Base-by-base conservation (phyloP, 2,113 vertebrate species). In the Alouatta palliata region DNA sequence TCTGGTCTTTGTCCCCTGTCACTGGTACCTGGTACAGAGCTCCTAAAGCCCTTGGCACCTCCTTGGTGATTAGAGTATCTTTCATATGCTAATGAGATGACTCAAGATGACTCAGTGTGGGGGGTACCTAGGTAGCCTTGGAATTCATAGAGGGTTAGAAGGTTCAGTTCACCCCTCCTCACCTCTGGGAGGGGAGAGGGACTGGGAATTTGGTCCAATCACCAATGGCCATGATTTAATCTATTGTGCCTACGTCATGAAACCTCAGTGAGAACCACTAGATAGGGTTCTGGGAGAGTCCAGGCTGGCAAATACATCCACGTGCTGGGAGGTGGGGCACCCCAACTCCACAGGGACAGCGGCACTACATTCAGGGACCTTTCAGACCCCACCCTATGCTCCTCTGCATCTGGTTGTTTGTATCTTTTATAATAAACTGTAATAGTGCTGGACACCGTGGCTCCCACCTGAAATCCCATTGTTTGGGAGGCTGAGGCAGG, bases 311-410 rank as follows among this genome's bases (percentile, higher is more conserved):
- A 14, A 37, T 19, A 45, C 21, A n/a, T 8, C 47, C 49, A 30
- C 0, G 4, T 21, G 43, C 54, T 4, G 0, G 14, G 30, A 71
- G 21, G 68, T 10, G 25, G 30, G 3, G 1, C 58, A 43, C 37
- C 4, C 71, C 80, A 54, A 3, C n/a, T 73, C n/a, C 73, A 37
- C 1, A 7, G 54, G 64, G 54, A 45, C 49, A 47, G 66, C 37
- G 8, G 13, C 52, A 47, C 80, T 64, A 54, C 8, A 11, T 8
- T 70, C 2, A 0, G 87, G 64, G 14, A 17, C 13, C 45, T 73
- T 80, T 45, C 19, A 40, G 61, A 32, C 32, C 37, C 52, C 11
- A 40, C 19, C 45, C 13, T 25, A 3, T 13, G 13, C 25, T 3
- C 11, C n/a, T 56, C 73, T 35, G 71, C 81, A 45, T 23, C 64